Base-by-base conservation (phyloP, 2,113 vertebrate species). In the Tylochromis polylepis region DNA sequence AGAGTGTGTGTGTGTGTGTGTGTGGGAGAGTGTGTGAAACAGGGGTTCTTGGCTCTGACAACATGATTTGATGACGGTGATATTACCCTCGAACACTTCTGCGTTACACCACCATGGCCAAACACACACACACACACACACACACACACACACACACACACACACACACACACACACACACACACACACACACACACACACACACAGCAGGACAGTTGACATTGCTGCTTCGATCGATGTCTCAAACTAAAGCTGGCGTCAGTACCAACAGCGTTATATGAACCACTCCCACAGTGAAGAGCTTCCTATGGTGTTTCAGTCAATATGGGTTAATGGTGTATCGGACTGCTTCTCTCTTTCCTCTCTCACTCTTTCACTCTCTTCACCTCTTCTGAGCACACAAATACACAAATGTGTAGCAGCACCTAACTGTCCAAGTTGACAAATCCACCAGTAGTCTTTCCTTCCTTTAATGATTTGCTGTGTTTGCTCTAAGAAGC, bases 281-380 rank as follows among this genome's bases (percentile, higher is more conserved):
- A 93, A 91, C 91, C 83, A 91, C 91, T 93, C 93, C 87, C 87
- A 86, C 85, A 87, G 88, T 65, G 93, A 93, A 89, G 88, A 88
- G 92, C 93, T 89, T 93, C 93, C 93, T 89, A 86, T 85, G 84
- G 93, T 7, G 90, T 79, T 86, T 83, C 87, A 91, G 91, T 95
- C 94, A 92, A 95, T 95, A 93, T 88, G 89, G 90, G 92, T 94
- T 95, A 94, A 93, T 94, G 89, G 91, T 84, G 90, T 91, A 93
- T 93, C 57, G 53, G 87, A 87, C 91, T 84, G 80, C 79, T 84
- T 90, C 85, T 90, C 83, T 58, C 57, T 86, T 85, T 85, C 82
- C 81, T 87, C 79, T 83, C 36, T 83, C 81, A 31, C 41, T 79
- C 55, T 83, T 31, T 81, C 38, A 46, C 65, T 87, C 58, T 51